Base-by-base conservation (phyloP, 2,888 invertebrate species). In the Lagria hirta region DNA sequence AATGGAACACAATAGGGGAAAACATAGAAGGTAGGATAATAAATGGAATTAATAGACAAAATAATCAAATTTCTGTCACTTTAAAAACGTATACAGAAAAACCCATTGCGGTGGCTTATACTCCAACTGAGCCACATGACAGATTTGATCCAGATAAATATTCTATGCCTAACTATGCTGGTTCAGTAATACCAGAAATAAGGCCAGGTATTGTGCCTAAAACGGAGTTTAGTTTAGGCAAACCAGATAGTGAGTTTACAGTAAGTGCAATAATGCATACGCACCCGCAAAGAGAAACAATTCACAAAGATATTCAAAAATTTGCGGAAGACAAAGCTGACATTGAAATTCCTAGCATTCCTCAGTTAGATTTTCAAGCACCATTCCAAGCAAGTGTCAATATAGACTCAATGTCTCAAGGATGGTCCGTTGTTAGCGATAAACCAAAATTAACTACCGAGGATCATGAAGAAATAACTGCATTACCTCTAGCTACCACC, bases 321-420 rank as follows among this genome's bases (percentile, higher is more conserved):
- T 37, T 49, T 26, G 26, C 48, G 13, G 48, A 55, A 36, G 30
- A n/a, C 12, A 45, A 45, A 18, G 44, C 23, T 21, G 40, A 40
- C 12, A 36, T 49, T 2, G 54, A 56, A 22, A 49, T 41, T 8
- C 49, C 52, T 5, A 41, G 10, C 7, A 49, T 73, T 3, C 68
- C 71, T 2, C 72, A 75, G 3, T 70, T 75, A 3, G 80, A 79
- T 48, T 83, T 84, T 53, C 80, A 82, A 75, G 83, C 83, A 1
- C 83, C 83, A 0, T 84, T 84, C 56, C 79, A 82, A 27, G 83
- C 84, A 0, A 84, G 83, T 55, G 73, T 79, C 1, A 82, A 78
- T 42, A 70, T 81, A 1, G 81, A 78, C 45, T 73, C 76, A 0
- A 73, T 74, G 8, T 73, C 76, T 13, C 79, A 80, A 56, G 82